Evolutionary conservation across 2,797 vertebrate genomes (phyloP).

Genomic region (Diplodus sargus): DNA sequence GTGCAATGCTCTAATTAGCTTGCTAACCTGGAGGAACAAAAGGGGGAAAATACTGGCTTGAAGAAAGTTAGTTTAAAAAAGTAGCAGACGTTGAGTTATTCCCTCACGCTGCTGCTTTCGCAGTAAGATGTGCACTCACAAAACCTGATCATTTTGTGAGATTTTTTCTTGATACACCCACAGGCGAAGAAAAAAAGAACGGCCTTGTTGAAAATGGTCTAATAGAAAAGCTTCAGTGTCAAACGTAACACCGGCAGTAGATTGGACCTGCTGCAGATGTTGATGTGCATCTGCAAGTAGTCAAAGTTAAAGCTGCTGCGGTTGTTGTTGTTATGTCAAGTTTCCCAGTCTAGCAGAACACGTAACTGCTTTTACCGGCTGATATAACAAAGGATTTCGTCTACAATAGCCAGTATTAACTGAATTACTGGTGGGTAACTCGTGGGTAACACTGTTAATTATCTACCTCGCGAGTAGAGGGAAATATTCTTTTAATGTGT

Average conservation of each 20-base stretch:
- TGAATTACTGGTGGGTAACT: background rate
- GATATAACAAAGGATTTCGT: too few species aligned
- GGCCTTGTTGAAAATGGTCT: background rate
- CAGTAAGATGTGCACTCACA: background rate
- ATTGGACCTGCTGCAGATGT: too few species aligned
- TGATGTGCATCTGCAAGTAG: background rate
- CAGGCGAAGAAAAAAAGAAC: background rate
- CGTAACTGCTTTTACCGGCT: too few species aligned
- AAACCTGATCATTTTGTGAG: background rate
- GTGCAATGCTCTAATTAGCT: slow-evolving; percentile 2
- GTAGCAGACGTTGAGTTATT: background rate
- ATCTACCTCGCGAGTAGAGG: background rate
- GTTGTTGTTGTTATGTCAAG: too few species aligned
- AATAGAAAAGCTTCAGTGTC: background rate
- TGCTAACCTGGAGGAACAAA: background rate
- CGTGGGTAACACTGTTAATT: background rate
- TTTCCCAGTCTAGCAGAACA: too few species aligned
- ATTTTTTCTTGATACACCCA: too few species aligned
- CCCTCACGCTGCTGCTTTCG: background rate
- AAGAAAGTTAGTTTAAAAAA: background rate
- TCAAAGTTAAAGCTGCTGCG: background rate
- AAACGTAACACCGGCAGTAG: background rate
- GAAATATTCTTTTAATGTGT: background rate
- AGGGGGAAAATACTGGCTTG: background rate
- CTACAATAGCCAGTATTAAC: too few species aligned